Percentiles rank a stretch among this genome's conserved stretches.
Evolutionary conservation across 2,113 vertebrate species (phyloP).

Genomic region (Athene noctua): DNA sequence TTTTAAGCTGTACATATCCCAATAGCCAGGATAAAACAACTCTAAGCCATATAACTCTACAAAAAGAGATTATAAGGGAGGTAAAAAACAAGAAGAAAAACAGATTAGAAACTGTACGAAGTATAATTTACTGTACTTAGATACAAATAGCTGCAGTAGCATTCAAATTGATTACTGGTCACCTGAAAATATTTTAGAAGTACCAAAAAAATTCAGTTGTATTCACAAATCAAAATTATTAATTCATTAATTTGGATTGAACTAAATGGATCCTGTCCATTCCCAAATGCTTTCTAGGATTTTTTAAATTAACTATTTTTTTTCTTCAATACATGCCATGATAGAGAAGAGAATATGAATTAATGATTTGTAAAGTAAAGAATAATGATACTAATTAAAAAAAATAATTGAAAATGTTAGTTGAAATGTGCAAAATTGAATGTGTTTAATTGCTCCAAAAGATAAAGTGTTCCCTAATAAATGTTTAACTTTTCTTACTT

Average conservation of each 20-base stretch:
- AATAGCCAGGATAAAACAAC: background rate
- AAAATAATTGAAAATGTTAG: background rate
- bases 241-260: background rate
- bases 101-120: background rate
- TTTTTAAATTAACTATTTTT: background rate
- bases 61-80: background rate
- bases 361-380: too few species aligned
- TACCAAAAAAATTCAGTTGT: background rate
- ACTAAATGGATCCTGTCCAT: background rate
- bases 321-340: background rate
- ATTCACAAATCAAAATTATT: background rate
- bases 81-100: background rate
- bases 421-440: background rate
- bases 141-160: background rate
- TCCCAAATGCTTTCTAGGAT: background rate
- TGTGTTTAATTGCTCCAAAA: background rate
- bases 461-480: background rate
- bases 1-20: background rate
- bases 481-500: background rate
- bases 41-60: background rate
- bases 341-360: background rate
- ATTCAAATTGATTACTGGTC: background rate
- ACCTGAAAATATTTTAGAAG: background rate
- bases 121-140: background rate
- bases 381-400: background rate